Conservation (phyloP, 2,797 vertebrate genomes). For the Sebastes wilsoni region DNA sequence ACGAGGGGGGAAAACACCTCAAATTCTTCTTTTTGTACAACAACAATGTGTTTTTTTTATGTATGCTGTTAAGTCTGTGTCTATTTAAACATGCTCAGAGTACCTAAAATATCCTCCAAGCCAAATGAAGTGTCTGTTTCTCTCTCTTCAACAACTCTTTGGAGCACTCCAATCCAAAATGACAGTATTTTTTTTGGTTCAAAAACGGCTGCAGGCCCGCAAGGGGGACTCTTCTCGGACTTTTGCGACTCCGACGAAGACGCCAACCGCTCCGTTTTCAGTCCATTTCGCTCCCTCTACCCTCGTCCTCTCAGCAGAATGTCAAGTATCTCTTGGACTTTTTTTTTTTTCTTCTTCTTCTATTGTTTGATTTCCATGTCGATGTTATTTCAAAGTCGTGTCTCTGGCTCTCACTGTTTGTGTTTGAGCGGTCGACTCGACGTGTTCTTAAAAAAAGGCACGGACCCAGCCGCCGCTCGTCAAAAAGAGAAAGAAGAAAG, state of each 20-base stretch:
- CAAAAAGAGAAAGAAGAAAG: constrained; percentile 62
- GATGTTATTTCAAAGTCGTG: constrained; percentile 66
- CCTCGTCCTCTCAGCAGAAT: constrained; percentile 47
- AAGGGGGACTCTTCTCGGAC: constrained; percentile 36
- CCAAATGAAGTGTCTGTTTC: constrained; percentile 71
- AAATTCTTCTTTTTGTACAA: constrained; percentile 65
- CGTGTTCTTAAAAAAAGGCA: constrained; percentile 39
- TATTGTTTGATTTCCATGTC: constrained; percentile 57
- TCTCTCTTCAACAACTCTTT: constrained; percentile 48
- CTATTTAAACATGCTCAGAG: constrained; percentile 75
- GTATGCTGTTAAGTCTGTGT: constrained; percentile 75
- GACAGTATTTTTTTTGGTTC: constrained; percentile 35
- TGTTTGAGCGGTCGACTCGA: constrained; percentile 64
- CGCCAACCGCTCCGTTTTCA: constrained; percentile 42
- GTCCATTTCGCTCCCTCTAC: constrained; percentile 10
- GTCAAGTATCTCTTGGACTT: constrained; percentile 62
- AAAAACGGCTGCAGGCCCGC: constrained; percentile 29
- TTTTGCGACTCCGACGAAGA: constrained; percentile 23
- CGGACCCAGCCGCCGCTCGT: constrained; percentile 53
- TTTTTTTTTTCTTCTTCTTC: background rate
- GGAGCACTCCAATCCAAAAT: constrained; percentile 40
- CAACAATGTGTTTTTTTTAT: constrained; percentile 54
- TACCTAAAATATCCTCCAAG: constrained; percentile 68
- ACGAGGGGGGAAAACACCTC: constrained; percentile 31
- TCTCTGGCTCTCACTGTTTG: constrained; percentile 69